Conservation (phyloP, 2,113 vertebrate species). For the Falco punctatus region DNA sequence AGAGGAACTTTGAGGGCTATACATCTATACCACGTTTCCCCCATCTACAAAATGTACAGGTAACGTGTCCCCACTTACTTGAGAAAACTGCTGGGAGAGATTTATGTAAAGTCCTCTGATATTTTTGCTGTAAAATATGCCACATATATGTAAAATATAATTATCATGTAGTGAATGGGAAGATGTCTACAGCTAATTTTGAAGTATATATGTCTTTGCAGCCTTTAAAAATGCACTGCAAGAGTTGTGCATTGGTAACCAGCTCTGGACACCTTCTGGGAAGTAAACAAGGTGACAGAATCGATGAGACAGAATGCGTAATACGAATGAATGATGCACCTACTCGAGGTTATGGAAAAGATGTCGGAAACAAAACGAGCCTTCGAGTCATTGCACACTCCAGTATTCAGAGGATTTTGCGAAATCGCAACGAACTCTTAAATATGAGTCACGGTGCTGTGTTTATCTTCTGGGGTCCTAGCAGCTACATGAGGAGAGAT, state of each 20-base stretch:
- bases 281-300: conserved; percentile 83
- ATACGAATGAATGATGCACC: conserved; percentile 98
- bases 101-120: not conserved
- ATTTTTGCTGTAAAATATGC: not conserved
- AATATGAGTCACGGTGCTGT: conserved; percentile 91
- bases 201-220: conserved; percentile 59
- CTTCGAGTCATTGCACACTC: conserved; percentile 95
- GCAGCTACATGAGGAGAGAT: conserved; percentile 94
- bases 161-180: not conserved
- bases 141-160: accelerated
- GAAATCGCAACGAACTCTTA: conserved; percentile 89
- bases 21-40: not conserved
- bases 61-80: not conserved
- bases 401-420: conserved; percentile 92
- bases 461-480: conserved; percentile 99
- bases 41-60: not conserved
- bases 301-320: conserved; percentile 91
- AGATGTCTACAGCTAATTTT: not conserved
- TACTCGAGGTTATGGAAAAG: conserved; percentile 79
- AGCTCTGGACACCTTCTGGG: conserved; percentile 93
- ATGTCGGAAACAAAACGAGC: conserved; percentile 91
- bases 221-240: conserved; percentile 95
- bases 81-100: not conserved
- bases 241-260: conserved; percentile 90
- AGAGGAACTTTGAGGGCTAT: not conserved